Base-by-base conservation (phyloP, 2,113 vertebrate species). In the Otus sunia region DNA sequence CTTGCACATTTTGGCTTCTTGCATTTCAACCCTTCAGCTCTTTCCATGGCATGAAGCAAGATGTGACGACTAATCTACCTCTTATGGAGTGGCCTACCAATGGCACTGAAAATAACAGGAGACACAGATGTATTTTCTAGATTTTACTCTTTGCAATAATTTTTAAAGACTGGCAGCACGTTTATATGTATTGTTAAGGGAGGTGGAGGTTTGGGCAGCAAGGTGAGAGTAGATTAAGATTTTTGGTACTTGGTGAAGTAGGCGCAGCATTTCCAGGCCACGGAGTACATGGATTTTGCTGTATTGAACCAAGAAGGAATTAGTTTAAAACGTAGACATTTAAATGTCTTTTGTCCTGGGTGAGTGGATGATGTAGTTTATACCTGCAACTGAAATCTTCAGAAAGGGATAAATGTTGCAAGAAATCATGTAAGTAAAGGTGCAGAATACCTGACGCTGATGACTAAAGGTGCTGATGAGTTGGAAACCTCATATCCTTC, bases 81-180 rank as follows among this genome's bases (percentile, higher is more conserved):
- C 55, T 21, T 26, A 29, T 0, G 36, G 59, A 30, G 34, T 5
- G 36, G 49, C 49, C 59, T 23, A 16, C 0, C 0, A 49, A 32
- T 1, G 1, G 39, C 71, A 66, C 12, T 39, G 41, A 53, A 55
- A 84, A 39, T 15, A 36, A 76, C 17, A 15, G 52, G n/a, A 67
- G 18, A 55, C 10, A 36, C 4, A 11, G 16, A 45, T 10, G 2
- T 7, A 37, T n/a, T 71, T 79, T 47, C 68, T n/a, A 25, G 30
- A 47, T 56, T 43, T 59, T 41, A 86, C 32, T 53, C 34, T 53
- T 47, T 37, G 27, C 34, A 71, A 30, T 36, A 49, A 32, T 45
- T 49, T 71, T 68, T 43, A 36, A 39, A 55, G 45, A 56, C 39
- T 47, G 30, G 59, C 12, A 74, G 64, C 16, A 63, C 43, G 64